A percentile compares a stretch with the other conserved stretches of the same genome.
Conservation (phyloP, 53 echinoderm and acorn worm genomes). For the Paracentrotus lividus region DNA sequence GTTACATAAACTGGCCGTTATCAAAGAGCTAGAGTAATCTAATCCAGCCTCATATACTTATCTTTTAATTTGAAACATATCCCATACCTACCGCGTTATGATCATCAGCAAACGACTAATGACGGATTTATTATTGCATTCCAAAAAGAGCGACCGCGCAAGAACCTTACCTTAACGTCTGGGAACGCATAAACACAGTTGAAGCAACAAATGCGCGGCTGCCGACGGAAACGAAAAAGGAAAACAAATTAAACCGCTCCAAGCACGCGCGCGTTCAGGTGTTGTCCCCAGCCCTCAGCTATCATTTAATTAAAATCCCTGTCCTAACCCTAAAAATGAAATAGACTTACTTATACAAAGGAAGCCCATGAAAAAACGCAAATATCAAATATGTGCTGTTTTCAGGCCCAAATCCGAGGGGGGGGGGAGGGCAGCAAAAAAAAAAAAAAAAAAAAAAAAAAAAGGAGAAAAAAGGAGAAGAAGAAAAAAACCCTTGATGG, state of each 20-base stretch:
- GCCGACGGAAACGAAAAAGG: not conserved
- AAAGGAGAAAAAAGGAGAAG: no score
- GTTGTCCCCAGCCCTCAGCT: conserved; percentile 4
- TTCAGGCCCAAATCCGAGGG: no score
- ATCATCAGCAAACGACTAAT: not conserved
- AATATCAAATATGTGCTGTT: no score
- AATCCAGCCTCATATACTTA: not conserved
- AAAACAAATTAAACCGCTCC: conserved; percentile 29
- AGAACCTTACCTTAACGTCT: not conserved
- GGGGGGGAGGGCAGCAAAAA: no score
- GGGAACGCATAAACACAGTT: conserved; percentile 56
- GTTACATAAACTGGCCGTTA: no score
- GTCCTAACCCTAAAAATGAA: no score
- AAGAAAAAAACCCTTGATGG: no score
- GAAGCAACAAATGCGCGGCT: conserved; percentile 56
- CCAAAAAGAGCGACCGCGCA: conserved; percentile 12
- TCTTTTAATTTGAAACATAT: not conserved
- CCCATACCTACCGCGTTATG: not conserved
- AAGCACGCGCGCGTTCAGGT: conserved; percentile 14
- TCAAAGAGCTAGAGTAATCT: not conserved
- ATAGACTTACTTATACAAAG: no score
- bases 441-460: no score
- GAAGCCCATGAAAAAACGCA: no score
- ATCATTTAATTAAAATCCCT: no score
- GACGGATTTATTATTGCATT: conserved; percentile 38